phyloP scores from a whole-genome alignment of 2,797 vertebrate genomes.

The Phataginus tetradactyla region DNA sequence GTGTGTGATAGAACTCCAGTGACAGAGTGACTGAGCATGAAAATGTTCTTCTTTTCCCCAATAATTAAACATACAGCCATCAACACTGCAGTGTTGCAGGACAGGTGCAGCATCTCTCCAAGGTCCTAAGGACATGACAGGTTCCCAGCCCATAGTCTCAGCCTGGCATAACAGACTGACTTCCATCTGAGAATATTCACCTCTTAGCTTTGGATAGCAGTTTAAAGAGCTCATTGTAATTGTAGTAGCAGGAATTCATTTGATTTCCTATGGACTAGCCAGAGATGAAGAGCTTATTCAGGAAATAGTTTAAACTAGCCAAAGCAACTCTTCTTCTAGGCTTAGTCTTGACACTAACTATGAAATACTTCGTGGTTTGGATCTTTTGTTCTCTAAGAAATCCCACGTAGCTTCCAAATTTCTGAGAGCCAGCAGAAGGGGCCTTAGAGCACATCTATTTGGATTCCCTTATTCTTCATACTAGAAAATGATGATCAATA shows the following conservation, averaged over 20 bases:
- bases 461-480: not conserved
- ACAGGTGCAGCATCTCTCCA: not conserved
- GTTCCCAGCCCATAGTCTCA: not conserved
- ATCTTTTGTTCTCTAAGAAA: not conserved
- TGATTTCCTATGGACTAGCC: not conserved
- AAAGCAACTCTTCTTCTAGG: not conserved
- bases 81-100: accelerated
- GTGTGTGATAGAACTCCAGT: not conserved
- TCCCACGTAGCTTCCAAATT: not conserved
- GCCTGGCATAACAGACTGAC: not conserved
- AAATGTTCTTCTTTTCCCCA: not conserved
- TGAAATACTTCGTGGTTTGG: not conserved
- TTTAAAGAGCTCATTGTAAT: not conserved
- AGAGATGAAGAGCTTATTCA: not conserved
- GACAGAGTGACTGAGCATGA: not conserved
- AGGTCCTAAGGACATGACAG: not conserved
- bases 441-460: not conserved
- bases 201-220: not conserved
- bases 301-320: not conserved
- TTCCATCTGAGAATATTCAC: not conserved
- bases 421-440: not conserved
- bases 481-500: not conserved
- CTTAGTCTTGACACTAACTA: not conserved
- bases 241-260: not conserved
- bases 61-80: not conserved